A percentile compares a stretch with the other conserved stretches of the same genome.
Evolutionary conservation across 2,888 invertebrate species (phyloP).

Genomic region (Drosophila mercatorum): DNA sequence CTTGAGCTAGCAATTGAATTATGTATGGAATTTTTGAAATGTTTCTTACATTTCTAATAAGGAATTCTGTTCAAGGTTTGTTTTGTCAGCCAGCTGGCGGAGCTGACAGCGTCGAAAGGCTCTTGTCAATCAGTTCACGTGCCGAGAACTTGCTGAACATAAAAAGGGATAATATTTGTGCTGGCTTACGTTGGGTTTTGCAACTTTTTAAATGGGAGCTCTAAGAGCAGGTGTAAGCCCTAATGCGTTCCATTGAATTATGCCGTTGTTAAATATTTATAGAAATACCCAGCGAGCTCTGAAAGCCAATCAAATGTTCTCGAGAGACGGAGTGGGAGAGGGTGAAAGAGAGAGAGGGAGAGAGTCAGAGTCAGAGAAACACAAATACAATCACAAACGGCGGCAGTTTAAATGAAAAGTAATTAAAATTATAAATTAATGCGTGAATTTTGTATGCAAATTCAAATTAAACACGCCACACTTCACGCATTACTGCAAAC

Average conservation of each 20-base stretch:
- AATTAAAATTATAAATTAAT: conserved; percentile 60
- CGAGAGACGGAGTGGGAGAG: background rate
- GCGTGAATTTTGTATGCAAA: conserved; percentile 65
- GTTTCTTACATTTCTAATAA: background rate
- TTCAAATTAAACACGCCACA: conserved; percentile 55
- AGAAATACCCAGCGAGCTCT: conserved; percentile 15
- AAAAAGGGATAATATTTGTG: conserved; percentile 12
- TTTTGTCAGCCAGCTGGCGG: conserved; percentile 11
- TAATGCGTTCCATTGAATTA: conserved; percentile 52
- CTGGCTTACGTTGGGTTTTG: background rate
- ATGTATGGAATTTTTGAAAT: background rate
- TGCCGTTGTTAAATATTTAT: conserved; percentile 63
- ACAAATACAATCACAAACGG: conserved; percentile 11
- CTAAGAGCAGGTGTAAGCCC: conserved; percentile 22
- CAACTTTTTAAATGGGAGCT: conserved; percentile 25
- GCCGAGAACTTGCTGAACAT: background rate
- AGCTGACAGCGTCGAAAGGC: conserved; percentile 19
- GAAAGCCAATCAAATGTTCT: conserved; percentile 27
- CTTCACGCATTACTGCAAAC: conserved; percentile 48
- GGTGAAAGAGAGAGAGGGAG: background rate
- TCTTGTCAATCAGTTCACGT: conserved; percentile 36
- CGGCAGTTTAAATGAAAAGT: conserved; percentile 27
- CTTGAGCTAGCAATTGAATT: background rate
- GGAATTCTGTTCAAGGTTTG: background rate
- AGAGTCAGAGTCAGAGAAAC: conserved; percentile 4